Evolutionary conservation across 2,888 invertebrate genomes (phyloP), one percentile per base, ranked within the genome.

Genomic region (Tinea pellionella): DNA sequence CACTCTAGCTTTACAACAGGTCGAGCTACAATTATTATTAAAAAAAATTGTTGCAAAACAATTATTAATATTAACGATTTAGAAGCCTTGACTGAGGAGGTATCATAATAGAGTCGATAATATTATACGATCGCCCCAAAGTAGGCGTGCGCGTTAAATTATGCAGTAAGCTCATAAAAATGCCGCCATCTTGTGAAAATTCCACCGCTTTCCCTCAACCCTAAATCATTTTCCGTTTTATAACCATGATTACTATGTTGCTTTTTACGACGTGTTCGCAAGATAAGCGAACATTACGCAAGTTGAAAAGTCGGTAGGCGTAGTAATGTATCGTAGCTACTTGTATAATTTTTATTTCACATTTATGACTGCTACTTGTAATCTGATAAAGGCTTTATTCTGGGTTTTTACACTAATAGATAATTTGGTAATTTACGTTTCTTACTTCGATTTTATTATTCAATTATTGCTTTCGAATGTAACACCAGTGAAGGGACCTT

Each of bases 141-240:
- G 37, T 37, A 37, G 37, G 37, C 37, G 37, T 37, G n/a, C 37
- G 9, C 37, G 9, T 37, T 37, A 37, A 37, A 37, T 37, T 37
- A 37, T 37, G 15, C 16, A 47, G 3, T 15, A 6, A 16, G 47
- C 47, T 47, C n/a, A 47, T 47, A 47, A 58, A 58, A 56, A n/a
- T 6, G 58, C n/a, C 58, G 58, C 58, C 58, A 58, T 58, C 37
- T 58, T 58, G 37, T 47, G 58, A 41, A 58, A 58, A 58, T 58
- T 58, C 58, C 58, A 19, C 58, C 37, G 37, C 58, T 58, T 58
- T 58, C 30, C 58, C 37, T 12, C 59, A 42, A 37, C 59, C 59
- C 59, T 43, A 43, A 59, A 59, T 59, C 59, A 59, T 59, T 19
- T 19, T 18, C 53, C 11, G 18, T 53, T 53, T 53, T 53, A 53